phyloP scores from a whole-genome alignment of 2,888 invertebrate species.

The Pandemis corylana region DNA sequence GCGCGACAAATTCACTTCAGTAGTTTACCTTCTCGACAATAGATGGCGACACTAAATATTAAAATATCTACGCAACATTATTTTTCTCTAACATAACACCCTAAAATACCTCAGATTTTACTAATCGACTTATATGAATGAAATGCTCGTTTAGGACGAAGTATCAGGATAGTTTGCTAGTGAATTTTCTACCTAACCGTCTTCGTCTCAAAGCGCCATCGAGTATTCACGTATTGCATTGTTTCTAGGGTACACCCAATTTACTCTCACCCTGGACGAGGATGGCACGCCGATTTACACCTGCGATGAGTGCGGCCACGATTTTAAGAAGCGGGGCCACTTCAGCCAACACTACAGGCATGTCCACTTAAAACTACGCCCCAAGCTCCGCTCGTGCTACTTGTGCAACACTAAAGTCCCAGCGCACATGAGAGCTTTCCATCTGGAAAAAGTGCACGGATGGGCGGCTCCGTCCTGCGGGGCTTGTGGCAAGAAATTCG shows the following conservation, averaged over 20 bases:
- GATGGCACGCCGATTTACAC: constrained; percentile 46
- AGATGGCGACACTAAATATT: no score
- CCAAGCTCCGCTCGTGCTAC: constrained; percentile 51
- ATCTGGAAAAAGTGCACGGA: constrained; percentile 59
- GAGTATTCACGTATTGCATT: constrained; percentile 30
- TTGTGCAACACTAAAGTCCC: constrained; percentile 50
- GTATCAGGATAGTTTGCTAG: no score
- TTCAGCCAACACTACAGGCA: constrained; percentile 54
- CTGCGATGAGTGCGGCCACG: constrained; percentile 50
- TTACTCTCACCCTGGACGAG: constrained; percentile 35
- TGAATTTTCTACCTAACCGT: background rate
- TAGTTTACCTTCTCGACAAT: no score
- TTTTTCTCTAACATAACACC: no score
- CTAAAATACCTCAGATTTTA: no score
- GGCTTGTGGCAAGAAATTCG: constrained; percentile 63
- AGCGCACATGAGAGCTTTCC: constrained; percentile 48
- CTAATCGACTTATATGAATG: no score
- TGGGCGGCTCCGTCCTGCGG: constrained; percentile 57
- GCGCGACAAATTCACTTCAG: background rate
- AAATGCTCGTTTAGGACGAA: no score
- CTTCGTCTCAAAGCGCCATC: background rate
- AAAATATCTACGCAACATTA: no score
- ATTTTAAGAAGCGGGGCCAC: constrained; percentile 46
- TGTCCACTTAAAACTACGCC: constrained; percentile 53
- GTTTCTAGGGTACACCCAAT: constrained; percentile 37